phyloP scores from a whole-genome alignment of 2,888 invertebrate genomes.

The Agrotis clavis region DNA sequence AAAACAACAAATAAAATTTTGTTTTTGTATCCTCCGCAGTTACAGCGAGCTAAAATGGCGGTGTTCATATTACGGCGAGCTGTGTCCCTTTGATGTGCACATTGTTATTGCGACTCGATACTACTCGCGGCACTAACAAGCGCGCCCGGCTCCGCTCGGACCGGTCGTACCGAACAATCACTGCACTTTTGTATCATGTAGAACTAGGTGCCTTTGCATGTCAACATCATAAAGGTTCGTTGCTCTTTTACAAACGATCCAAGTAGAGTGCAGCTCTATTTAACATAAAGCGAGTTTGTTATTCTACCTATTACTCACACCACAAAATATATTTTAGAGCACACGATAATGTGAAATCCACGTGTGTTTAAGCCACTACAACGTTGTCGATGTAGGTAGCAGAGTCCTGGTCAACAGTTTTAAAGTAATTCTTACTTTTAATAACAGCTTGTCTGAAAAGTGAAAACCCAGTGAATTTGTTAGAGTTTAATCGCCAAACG shows the following conservation, averaged over 20 bases:
- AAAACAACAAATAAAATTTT: constrained; percentile 21
- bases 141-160: constrained; percentile 18
- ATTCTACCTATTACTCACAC: no score
- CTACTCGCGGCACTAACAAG: constrained; percentile 30
- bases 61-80: constrained; percentile 21
- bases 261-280: not conserved
- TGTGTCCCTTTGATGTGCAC: constrained; percentile 37
- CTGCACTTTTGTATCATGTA: constrained; percentile 1
- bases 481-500: no score
- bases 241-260: not conserved
- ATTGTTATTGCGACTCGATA: constrained; percentile 39
- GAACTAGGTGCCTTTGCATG: not conserved
- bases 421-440: no score
- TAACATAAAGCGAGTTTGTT: no score
- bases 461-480: no score
- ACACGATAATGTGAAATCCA: no score
- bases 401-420: no score
- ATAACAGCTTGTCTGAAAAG: no score
- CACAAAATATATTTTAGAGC: no score
- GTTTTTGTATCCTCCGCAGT: not conserved
- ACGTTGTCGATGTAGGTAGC: no score
- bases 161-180: not conserved
- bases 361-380: no score
- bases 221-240: not conserved
- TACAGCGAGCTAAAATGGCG: constrained; percentile 18